Conservation (phyloP, 2,113 vertebrate species). For the Ctenodactylus gundi region DNA sequence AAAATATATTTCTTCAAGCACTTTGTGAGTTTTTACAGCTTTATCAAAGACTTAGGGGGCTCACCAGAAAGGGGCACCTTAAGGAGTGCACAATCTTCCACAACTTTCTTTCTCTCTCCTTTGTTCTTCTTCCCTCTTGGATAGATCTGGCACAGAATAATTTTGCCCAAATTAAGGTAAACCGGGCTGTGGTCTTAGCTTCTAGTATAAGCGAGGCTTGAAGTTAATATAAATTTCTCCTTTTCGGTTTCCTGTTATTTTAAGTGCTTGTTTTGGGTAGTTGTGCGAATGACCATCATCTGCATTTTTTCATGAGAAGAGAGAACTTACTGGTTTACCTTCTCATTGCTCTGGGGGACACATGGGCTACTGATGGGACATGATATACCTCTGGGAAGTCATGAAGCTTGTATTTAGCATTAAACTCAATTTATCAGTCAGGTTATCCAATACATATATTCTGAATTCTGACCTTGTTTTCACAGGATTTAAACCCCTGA, state of each 20-base stretch:
- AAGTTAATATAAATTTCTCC: background rate
- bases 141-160: background rate
- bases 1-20: background rate
- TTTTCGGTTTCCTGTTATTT: background rate
- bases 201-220: background rate
- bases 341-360: background rate
- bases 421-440: background rate
- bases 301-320: background rate
- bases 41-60: background rate
- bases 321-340: background rate
- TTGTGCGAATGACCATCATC: background rate
- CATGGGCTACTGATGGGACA: background rate
- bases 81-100: fast-evolving
- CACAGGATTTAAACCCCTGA: background rate
- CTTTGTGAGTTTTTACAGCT: background rate
- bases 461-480: background rate
- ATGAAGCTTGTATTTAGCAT: background rate
- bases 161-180: background rate
- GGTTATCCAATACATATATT: background rate
- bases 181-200: background rate
- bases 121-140: background rate
- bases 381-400: background rate
- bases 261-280: background rate
- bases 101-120: background rate
- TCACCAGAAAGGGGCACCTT: background rate